phyloP scores from a whole-genome alignment of 2,888 invertebrate species.

The Cenopis cana region DNA sequence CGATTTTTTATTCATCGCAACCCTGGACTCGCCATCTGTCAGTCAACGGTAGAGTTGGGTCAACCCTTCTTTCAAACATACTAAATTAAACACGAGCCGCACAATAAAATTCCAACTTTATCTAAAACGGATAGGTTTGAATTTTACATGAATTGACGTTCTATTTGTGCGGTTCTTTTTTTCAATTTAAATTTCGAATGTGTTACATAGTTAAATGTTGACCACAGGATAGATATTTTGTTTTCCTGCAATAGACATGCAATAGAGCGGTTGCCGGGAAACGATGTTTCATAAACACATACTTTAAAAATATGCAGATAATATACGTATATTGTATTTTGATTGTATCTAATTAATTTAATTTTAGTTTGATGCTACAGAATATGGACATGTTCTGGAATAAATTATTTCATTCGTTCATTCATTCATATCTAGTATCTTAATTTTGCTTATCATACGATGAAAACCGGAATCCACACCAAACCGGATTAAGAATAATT shows the following conservation, averaged over 20 bases:
- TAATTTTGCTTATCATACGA: background rate
- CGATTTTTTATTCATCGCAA: slow-evolving; percentile 36
- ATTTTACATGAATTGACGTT: background rate
- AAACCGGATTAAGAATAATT: background rate
- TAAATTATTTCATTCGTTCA: too few relatives aligned
- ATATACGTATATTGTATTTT: too few relatives aligned
- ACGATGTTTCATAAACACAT: background rate
- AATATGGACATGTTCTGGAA: too few relatives aligned
- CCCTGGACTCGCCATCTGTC: slow-evolving; percentile 44
- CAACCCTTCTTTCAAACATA: slow-evolving; percentile 41
- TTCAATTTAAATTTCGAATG: slow-evolving; percentile 38
- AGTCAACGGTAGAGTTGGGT: slow-evolving; percentile 44
- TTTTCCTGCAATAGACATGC: slow-evolving; percentile 3
- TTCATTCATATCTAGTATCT: background rate
- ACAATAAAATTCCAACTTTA: slow-evolving; percentile 13
- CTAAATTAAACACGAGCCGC: slow-evolving; percentile 11
- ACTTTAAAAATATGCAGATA: background rate
- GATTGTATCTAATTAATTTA: too few relatives aligned
- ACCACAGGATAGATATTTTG: slow-evolving; percentile 21
- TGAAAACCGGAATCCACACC: background rate
- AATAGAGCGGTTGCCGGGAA: background rate
- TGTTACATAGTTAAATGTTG: slow-evolving; percentile 33
- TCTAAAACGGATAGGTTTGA: background rate
- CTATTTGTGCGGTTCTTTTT: slow-evolving; percentile 23
- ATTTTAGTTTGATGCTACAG: too few relatives aligned